Base-by-base conservation (phyloP, 2,797 vertebrate species). In the Chromobotia macracanthus region DNA sequence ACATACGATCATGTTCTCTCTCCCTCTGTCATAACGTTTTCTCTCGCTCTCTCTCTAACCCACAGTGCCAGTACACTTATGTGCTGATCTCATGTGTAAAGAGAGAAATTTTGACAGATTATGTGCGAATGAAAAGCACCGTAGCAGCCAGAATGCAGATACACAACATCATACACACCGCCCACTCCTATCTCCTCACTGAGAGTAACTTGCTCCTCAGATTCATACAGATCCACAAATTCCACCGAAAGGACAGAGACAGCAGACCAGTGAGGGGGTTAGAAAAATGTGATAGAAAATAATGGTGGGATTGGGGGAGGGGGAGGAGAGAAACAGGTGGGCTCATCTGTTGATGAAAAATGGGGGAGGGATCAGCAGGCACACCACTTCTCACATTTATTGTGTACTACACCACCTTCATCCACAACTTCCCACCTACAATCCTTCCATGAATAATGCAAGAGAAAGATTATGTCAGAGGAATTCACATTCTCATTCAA, bases 271-370 rank as follows among this genome's bases (percentile, higher is more conserved):
- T 60, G 28, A 38, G 53, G 68, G 23, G 51, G 23, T 46, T 46
- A 69, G 19, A 15, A 4, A 11, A 67, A 65, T 78, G 80, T 83
- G 48, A 16, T 41, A 66, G 55, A 71, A 16, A 58, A 51, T 61
- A 67, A 53, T 31, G 67, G 72, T 41, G 77, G 31, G 16, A 60
- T 72, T 55, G 79, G 48, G 55, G 64, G 68, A 72, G 74, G 67
- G 61, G 21, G 50, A 73, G 82, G 60, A 11, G 50, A 82, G 91
- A 93, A 96, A 97, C 96, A 97, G 96, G 96, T 97, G 94, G 93
- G 87, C 86, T 90, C 91, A 95, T 91, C 92, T 93, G 91, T 91
- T 86, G 92, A 91, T 80, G 69, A 66, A 82, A 55, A 66, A 50
- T 21, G 41, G 51, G 46, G 12, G 13, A 75, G 53, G 48, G 69